Evolutionary conservation across 2,113 vertebrate species (phyloP).

Genomic region (Ivindomyrus marchei): DNA sequence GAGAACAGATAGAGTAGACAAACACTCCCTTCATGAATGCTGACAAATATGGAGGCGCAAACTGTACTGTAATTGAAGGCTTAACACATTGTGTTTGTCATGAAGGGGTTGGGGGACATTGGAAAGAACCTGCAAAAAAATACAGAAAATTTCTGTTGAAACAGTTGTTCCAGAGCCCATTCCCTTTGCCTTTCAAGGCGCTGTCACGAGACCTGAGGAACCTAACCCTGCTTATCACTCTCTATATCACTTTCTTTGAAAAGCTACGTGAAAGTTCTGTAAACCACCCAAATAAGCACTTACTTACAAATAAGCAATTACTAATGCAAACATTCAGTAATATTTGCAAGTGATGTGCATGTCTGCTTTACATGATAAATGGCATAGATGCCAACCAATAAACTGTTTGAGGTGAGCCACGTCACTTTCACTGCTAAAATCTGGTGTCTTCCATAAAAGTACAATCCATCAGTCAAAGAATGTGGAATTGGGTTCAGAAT

Average conservation of each 20-base stretch:
- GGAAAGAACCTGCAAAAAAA: neutral
- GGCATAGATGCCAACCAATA: neutral
- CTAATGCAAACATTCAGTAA: neutral
- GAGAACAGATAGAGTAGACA: conserved; percentile 48
- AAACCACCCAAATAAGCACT: neutral
- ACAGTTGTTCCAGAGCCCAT: neutral
- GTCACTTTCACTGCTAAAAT: neutral
- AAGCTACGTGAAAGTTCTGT: neutral
- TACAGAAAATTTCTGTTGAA: neutral
- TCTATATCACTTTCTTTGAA: neutral
- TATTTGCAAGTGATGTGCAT: neutral
- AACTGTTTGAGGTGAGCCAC: neutral
- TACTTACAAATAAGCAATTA: neutral
- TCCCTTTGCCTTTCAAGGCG: neutral
- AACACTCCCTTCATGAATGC: conserved; percentile 50
- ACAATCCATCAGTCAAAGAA: neutral
- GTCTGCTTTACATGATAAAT: neutral
- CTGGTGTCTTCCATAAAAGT: neutral
- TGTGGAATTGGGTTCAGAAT: neutral
- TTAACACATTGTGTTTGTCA: conserved; percentile 43
- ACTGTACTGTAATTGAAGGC: conserved; percentile 34
- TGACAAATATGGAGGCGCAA: conserved; percentile 52
- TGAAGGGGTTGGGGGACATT: conserved; percentile 24
- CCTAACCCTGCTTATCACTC: neutral
- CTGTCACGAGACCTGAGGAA: neutral